These are phyloP conservation scores for Helostoma temminkii DNA, from an alignment of 2,797 vertebrate species.

Conservation along the genomic window DNA sequence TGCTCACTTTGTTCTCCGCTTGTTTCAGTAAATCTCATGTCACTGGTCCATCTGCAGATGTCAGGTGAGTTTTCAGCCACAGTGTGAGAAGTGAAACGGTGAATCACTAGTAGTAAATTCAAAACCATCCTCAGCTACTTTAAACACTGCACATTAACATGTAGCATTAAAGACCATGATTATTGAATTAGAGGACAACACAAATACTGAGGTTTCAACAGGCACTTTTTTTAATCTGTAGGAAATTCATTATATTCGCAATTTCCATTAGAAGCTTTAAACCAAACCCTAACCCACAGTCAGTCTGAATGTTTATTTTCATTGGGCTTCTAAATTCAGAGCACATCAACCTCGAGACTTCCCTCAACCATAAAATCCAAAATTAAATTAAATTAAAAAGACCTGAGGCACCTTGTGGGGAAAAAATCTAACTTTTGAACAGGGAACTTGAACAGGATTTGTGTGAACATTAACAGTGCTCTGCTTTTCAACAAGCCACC, in stretches of 20 bases:
- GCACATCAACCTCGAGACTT: neutral
- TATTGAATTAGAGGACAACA: neutral
- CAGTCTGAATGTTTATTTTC: conserved; percentile 7
- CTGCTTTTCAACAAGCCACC: conserved; percentile 19
- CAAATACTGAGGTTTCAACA: neutral
- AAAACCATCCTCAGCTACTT: too few species aligned
- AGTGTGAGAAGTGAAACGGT: too few species aligned
- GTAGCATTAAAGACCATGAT: too few species aligned
- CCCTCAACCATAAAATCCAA: conserved; percentile 19
- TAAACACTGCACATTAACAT: too few species aligned
- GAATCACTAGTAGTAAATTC: too few species aligned
- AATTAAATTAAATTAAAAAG: conserved; percentile 10
- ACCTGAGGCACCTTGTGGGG: neutral
- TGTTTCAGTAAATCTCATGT: too few species aligned
- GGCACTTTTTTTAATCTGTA: conserved; percentile 51
- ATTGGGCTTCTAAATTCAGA: neutral
- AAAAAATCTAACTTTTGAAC: neutral
- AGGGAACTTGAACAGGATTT: neutral
- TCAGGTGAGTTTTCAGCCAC: too few species aligned
- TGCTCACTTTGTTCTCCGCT: too few species aligned
- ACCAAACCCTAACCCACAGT: conserved; percentile 2
- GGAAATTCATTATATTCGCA: conserved; percentile 50
- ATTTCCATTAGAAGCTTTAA: conserved; percentile 33
- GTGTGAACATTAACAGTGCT: conserved; percentile 7
- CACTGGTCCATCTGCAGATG: too few species aligned